Percentiles rank a stretch among this genome's conserved stretches.
Evolutionary conservation across 2,888 invertebrate genomes (phyloP).

Genomic region (Sphaerophoria taeniata): DNA sequence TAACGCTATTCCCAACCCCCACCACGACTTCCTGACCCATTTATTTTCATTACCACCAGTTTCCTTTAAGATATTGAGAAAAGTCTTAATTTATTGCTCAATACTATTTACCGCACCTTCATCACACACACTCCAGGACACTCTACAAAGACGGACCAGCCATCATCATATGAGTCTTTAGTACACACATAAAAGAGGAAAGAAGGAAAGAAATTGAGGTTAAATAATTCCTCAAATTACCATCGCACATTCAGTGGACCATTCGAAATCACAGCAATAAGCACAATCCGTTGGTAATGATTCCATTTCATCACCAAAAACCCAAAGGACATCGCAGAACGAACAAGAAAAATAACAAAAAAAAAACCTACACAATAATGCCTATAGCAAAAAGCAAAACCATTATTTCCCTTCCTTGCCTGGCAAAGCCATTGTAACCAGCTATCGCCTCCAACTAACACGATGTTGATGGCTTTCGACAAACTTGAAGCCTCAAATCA

Average conservation of each 20-base stretch:
- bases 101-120: not conserved
- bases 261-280: constrained; percentile 55
- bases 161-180: too few relatives aligned
- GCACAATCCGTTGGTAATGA: constrained; percentile 56
- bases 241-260: constrained; percentile 25
- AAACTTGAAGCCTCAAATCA: constrained; percentile 28
- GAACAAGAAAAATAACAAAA: not conserved
- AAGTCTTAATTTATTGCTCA: constrained; percentile 17
- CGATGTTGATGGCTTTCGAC: constrained; percentile 38
- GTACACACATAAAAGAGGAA: not conserved
- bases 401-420: constrained; percentile 8
- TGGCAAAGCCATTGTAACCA: constrained; percentile 20
- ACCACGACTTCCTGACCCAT: not conserved
- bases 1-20: constrained; percentile 24
- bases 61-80: constrained; percentile 15
- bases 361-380: too few relatives aligned
- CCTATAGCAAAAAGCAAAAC: not conserved
- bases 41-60: constrained; percentile 4
- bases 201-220: constrained; percentile 9
- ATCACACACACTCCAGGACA: not conserved
- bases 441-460: constrained; percentile 2
- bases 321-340: not conserved
- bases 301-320: constrained; percentile 42
- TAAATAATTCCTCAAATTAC: constrained; percentile 48
- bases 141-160: not conserved